These are phyloP conservation scores for Heteromormyrus szaboi DNA, from an alignment of 2,797 vertebrate species.

Conservation along the genomic window DNA sequence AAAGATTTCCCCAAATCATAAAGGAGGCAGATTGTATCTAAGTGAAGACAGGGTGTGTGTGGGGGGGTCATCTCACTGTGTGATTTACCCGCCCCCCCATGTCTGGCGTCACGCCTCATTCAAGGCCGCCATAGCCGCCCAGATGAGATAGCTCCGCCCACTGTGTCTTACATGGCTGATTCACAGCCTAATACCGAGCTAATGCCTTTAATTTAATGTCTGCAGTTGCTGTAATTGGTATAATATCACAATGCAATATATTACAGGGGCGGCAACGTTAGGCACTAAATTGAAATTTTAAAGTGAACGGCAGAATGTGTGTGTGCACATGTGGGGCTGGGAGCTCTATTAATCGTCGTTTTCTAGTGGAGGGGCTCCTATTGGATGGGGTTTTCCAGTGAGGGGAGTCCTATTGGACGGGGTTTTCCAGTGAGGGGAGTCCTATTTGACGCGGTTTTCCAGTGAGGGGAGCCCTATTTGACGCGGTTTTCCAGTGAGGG, in stretches of 20 bases:
- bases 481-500: background rate
- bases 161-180: constrained; percentile 60
- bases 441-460: constrained; percentile 31
- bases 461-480: constrained; percentile 12
- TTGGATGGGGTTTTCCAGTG: background rate
- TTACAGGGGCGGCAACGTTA: constrained; percentile 78
- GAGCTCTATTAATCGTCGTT: constrained; percentile 95
- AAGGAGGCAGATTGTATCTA: background rate
- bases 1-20: background rate
- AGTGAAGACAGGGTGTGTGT: background rate
- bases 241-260: constrained; percentile 81
- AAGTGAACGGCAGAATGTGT: constrained; percentile 74
- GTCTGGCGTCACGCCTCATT: constrained; percentile 6
- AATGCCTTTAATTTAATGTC: constrained; percentile 86
- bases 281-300: constrained; percentile 93
- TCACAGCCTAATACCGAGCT: constrained; percentile 72
- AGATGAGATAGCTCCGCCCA: constrained; percentile 7
- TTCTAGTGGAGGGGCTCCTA: constrained; percentile 55
- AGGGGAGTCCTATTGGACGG: background rate
- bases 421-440: background rate
- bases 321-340: constrained; percentile 7
- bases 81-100: background rate
- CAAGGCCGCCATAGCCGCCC: background rate
- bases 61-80: background rate
- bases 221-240: constrained; percentile 77